A percentile compares a stretch with the other conserved stretches of the same genome.
phyloP scores from a whole-genome alignment of 1,140 invertebrate genomes.

The Rhopalosiphum padi region DNA sequence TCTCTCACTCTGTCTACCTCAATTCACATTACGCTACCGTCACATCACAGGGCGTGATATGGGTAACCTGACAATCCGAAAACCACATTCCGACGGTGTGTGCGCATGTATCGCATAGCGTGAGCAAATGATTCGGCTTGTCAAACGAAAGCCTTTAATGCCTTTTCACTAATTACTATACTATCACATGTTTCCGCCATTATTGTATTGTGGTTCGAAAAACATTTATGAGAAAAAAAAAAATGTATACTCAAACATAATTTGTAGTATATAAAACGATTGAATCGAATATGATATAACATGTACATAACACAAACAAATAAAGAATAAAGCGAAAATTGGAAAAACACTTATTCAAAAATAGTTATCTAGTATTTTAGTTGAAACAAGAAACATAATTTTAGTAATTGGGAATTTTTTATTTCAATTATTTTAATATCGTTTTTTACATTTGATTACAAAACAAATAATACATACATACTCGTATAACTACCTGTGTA shows the following conservation, averaged over 20 bases:
- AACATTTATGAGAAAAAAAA: neutral
- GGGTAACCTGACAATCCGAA: slow-evolving; percentile 1
- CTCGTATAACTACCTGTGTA: neutral
- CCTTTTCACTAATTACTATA: slow-evolving; percentile 13
- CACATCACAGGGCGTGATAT: neutral
- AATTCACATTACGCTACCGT: neutral
- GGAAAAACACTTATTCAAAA: no score
- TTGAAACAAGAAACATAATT: neutral
- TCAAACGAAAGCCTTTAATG: slow-evolving; percentile 38
- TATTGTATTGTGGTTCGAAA: neutral
- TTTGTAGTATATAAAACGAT: neutral
- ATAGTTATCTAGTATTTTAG: neutral
- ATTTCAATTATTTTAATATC: neutral
- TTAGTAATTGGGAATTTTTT: neutral
- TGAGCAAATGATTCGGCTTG: neutral
- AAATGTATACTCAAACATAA: neutral
- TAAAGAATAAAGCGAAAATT: no score
- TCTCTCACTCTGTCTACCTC: neutral
- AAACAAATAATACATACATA: neutral
- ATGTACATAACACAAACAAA: neutral
- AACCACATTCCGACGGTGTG: neutral
- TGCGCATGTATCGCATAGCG: neutral
- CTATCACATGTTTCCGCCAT: neutral
- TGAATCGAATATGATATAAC: neutral
- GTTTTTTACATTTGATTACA: neutral